Conservation (phyloP, 2,797 vertebrate species). For the Gouania willdenowi region DNA sequence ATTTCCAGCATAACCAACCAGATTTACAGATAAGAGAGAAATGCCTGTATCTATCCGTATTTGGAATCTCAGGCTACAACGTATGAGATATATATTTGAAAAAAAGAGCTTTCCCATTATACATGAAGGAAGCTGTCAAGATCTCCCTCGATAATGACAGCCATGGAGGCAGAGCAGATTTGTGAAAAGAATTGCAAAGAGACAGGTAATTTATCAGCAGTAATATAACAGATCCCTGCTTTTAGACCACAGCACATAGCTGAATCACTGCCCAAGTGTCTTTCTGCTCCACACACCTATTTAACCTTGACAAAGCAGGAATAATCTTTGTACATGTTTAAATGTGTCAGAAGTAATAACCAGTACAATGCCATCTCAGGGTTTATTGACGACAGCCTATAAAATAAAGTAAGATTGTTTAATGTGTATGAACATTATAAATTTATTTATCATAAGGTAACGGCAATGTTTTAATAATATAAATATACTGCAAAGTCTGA, state of each 20-base stretch:
- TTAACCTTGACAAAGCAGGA: neutral
- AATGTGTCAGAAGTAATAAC: no score
- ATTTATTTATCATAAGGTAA: no score
- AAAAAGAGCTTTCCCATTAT: constrained; percentile 36
- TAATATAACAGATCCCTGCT: constrained; percentile 12
- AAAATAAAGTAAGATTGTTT: no score
- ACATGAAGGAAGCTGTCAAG: constrained; percentile 52
- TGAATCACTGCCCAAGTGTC: constrained; percentile 13
- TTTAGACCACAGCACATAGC: constrained; percentile 20
- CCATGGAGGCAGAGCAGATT: constrained; percentile 37
- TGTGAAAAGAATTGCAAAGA: constrained; percentile 51
- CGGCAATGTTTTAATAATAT: no score
- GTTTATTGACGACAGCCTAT: no score
- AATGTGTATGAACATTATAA: no score
- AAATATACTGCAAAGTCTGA: no score
- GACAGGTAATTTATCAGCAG: constrained; percentile 44
- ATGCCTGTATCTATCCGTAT: constrained; percentile 39
- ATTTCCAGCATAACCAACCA: constrained; percentile 6
- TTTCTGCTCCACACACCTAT: constrained; percentile 1
- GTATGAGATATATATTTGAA: constrained; percentile 13
- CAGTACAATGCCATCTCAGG: no score
- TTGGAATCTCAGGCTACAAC: constrained; percentile 24
- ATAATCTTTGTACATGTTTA: no score
- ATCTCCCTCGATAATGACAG: constrained; percentile 41
- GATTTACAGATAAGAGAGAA: constrained; percentile 29